Evolutionary conservation across 2,113 vertebrate genomes (phyloP).

Genomic region (Thermophis baileyi): DNA sequence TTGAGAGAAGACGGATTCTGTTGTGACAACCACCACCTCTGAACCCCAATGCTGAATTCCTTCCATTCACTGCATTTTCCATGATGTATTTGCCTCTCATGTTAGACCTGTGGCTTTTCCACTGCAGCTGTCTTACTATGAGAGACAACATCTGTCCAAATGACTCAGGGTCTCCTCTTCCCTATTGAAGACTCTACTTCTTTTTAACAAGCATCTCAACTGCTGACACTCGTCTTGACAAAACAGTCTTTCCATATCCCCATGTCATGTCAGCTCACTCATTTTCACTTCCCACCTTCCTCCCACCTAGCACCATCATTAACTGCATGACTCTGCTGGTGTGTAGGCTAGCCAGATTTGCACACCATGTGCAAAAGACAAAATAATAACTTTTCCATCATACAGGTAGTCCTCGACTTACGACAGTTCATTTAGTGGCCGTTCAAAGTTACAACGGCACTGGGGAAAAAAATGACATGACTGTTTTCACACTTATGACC

Average conservation of each 20-base stretch:
- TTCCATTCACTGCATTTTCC: not conserved
- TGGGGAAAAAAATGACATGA: not conserved
- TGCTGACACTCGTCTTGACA: not conserved
- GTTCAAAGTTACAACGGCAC: not conserved
- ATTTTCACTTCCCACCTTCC: not conserved
- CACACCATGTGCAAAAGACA: not conserved
- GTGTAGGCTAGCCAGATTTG: not conserved
- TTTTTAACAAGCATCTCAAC: not conserved
- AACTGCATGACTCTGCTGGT: not conserved
- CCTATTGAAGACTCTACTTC: not conserved
- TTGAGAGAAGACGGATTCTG: not conserved
- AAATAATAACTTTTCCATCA: not conserved
- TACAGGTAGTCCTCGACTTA: not conserved
- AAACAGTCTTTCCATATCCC: not conserved
- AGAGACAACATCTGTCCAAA: not conserved
- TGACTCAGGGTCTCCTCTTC: not conserved
- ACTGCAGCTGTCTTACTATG: not conserved
- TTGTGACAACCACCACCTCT: not conserved
- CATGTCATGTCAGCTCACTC: not conserved
- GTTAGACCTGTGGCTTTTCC: not conserved
- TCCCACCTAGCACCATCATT: not conserved
- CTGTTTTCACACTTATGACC: not conserved
- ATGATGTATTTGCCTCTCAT: not conserved
- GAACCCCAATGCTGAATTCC: not conserved
- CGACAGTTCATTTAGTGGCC: not conserved